Evolutionary conservation across 2,888 invertebrate species (phyloP).

Genomic region (Acrobasis consociella): DNA sequence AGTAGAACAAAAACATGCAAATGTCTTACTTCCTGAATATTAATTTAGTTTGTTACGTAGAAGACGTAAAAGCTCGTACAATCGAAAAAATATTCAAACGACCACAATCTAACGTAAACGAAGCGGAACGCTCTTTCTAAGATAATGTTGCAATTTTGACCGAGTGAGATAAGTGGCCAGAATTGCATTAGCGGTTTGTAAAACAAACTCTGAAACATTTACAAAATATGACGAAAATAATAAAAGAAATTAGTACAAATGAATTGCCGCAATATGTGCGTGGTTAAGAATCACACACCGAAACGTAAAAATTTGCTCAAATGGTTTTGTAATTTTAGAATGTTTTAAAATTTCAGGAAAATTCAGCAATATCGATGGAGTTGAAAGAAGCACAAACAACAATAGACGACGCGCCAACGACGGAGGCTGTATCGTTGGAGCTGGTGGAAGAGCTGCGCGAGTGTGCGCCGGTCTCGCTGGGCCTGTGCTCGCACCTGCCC

Average conservation of each 20-base stretch:
- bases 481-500: conserved; percentile 87
- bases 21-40: not conserved
- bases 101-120: conserved; percentile 8
- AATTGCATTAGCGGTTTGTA: conserved; percentile 13
- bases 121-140: conserved; percentile 15
- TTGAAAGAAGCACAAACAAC: conserved; percentile 68
- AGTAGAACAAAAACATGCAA: not conserved
- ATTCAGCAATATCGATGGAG: conserved; percentile 70
- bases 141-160: conserved; percentile 15
- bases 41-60: not conserved
- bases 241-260: not conserved
- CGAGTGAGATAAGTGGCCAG: conserved; percentile 2
- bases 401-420: conserved; percentile 62
- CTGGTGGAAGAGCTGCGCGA: conserved; percentile 84
- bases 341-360: conserved; percentile 55
- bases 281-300: not conserved
- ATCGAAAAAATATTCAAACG: conserved; percentile 6
- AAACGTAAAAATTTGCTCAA: not conserved
- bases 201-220: not conserved
- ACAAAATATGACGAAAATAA: not conserved
- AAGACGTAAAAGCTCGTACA: not conserved
- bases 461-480: conserved; percentile 86
- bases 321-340: conserved; percentile 32
- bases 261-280: not conserved
- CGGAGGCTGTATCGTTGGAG: conserved; percentile 60